Conservation (phyloP, 2,113 vertebrate species). For the Ciconia stormi region DNA sequence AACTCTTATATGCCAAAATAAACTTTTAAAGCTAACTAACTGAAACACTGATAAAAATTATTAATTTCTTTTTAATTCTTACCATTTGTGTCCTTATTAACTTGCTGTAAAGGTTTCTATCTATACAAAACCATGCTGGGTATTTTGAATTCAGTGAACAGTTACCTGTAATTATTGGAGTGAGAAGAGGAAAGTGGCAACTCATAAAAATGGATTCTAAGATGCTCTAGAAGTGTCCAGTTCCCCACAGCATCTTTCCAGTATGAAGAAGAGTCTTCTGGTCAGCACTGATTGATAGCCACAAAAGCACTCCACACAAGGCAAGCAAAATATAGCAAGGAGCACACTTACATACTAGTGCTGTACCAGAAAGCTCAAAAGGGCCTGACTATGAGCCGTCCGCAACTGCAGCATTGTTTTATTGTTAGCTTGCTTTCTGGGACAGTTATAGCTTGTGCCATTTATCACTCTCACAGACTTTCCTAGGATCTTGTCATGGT, state of each 20-base stretch:
- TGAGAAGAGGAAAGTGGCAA: background rate
- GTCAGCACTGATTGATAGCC: background rate
- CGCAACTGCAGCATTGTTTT: background rate
- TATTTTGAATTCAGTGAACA: background rate
- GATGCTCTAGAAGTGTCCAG: background rate
- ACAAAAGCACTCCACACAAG: background rate
- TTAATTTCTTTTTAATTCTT: background rate
- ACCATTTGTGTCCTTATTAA: background rate
- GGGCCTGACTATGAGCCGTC: background rate
- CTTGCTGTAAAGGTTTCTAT: background rate
- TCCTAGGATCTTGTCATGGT: too few relatives aligned
- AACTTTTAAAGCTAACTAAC: background rate
- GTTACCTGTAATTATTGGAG: background rate
- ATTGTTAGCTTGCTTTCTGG: background rate
- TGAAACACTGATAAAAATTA: background rate
- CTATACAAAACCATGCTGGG: background rate
- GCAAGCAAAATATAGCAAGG: background rate
- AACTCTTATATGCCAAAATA: background rate
- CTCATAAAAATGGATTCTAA: background rate
- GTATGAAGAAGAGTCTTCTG: background rate
- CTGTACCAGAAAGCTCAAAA: background rate
- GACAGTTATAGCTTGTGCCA: background rate
- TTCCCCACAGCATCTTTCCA: background rate
- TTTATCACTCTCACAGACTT: background rate
- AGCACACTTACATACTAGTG: background rate